Conservation (phyloP, 2,113 vertebrate species). For the Candoia aspera region DNA sequence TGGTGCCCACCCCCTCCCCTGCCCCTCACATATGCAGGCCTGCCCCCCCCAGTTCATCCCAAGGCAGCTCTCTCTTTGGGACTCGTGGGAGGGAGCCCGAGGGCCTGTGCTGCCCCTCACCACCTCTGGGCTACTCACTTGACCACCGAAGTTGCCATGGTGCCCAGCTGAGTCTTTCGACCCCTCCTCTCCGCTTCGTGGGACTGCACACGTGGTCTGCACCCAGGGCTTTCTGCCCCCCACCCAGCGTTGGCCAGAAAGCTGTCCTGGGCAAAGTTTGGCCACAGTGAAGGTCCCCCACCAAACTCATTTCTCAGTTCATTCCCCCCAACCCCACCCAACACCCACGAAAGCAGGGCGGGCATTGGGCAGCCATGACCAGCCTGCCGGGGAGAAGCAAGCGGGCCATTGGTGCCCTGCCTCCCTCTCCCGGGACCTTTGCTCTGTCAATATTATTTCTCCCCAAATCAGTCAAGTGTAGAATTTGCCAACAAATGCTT, state of each 20-base stretch:
- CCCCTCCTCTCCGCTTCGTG: neutral
- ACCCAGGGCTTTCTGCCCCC: too few species aligned
- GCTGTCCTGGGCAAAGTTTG: neutral
- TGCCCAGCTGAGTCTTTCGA: accelerated
- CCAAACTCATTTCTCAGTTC: neutral
- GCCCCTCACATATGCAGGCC: too few species aligned
- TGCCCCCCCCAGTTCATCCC: too few species aligned
- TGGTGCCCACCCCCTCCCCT: too few species aligned
- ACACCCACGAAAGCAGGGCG: neutral
- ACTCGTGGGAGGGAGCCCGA: neutral
- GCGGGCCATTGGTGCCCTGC: neutral
- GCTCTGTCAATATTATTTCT: slow-evolving; percentile 18
- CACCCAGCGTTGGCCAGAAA: neutral
- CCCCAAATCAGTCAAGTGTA: neutral
- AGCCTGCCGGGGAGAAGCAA: neutral
- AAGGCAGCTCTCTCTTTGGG: neutral
- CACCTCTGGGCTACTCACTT: neutral
- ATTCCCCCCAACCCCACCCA: neutral
- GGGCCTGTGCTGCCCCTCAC: too few species aligned
- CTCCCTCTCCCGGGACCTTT: neutral
- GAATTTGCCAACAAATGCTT: neutral
- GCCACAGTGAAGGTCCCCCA: neutral
- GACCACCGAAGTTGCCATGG: neutral
- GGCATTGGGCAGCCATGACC: too few species aligned
- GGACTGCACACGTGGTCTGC: too few species aligned